phyloP scores from a whole-genome alignment of 2,797 vertebrate species.

The Tokudaia tokunoshimensis region DNA sequence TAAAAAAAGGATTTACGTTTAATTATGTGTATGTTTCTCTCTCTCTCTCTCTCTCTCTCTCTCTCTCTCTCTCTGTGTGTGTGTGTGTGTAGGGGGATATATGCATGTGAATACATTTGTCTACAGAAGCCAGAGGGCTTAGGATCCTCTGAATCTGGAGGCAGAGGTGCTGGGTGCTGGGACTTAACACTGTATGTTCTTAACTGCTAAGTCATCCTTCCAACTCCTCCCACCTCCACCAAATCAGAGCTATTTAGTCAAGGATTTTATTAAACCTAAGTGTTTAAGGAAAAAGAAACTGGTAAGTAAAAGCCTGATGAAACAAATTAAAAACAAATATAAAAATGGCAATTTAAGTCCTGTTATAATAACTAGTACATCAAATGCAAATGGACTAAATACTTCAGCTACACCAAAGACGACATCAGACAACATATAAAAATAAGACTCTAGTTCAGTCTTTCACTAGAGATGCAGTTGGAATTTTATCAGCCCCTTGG shows the following conservation, averaged over 20 bases:
- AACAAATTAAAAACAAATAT: neutral
- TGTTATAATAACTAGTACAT: neutral
- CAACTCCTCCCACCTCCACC: neutral
- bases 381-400: neutral
- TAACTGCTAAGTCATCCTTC: neutral
- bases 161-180: neutral
- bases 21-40: neutral
- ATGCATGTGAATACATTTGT: neutral
- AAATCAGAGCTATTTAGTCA: neutral
- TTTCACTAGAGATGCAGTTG: neutral
- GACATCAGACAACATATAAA: neutral
- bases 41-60: too few species aligned
- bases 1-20: neutral
- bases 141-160: neutral
- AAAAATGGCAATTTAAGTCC: conserved; percentile 1
- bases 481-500: neutral
- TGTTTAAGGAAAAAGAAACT: neutral
- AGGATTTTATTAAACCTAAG: conserved; percentile 11
- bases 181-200: neutral
- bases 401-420: neutral
- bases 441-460: neutral
- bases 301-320: neutral
- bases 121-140: neutral
- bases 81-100: neutral
- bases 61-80: neutral